Base-by-base conservation (phyloP, 2,888 invertebrate genomes). In the Cephus nigrinus region DNA sequence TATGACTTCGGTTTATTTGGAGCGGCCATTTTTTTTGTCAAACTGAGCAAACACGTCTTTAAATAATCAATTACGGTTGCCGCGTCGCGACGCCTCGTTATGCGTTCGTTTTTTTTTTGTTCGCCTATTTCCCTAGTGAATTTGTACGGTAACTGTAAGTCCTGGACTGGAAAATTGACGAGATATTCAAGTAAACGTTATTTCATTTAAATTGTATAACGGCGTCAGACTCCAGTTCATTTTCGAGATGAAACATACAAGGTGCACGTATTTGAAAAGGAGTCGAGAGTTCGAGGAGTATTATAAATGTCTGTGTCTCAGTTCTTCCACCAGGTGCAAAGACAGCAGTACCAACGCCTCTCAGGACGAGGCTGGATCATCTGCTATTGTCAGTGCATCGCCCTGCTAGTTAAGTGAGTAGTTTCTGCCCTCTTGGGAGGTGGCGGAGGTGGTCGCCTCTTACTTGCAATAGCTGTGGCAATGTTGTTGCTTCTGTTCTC, bases 401-500 rank as follows among this genome's bases (percentile, higher is more conserved):
- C 90, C 80, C 92, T 91, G 31, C 93, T 93, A 75, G 95, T 95
- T 80, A 96, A 92, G 86, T 96, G 96, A n/a, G 96, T 97, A n/a
- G 95, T 95, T 89, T 97, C 97, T 88, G 96, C 96, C 80, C 97
- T 94, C 84, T 96, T 96, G 1, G 97, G 97, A n/a, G 97, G 97
- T 55, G 97, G 97, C 3, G 97, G 97, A 23, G 97, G 97, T 73
- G 97, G 97, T 84, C 96, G 93, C 90, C 96, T 95, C 86, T 95
- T 95, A 76, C 94, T 87, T 0, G 90, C 88, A 68, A 91, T 91
- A 0, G 90, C 92, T 79, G 87, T 87, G 0, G 88, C 90, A 73
- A 90, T 89, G 74, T 87, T 90, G 72, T 92, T 91, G 69, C 92
- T 92, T 55, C 86, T 83, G 80, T 87, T 89, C 68, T 90, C 91